Evolutionary conservation across 2,113 vertebrate genomes (phyloP).

Genomic region (Cebus imitator): DNA sequence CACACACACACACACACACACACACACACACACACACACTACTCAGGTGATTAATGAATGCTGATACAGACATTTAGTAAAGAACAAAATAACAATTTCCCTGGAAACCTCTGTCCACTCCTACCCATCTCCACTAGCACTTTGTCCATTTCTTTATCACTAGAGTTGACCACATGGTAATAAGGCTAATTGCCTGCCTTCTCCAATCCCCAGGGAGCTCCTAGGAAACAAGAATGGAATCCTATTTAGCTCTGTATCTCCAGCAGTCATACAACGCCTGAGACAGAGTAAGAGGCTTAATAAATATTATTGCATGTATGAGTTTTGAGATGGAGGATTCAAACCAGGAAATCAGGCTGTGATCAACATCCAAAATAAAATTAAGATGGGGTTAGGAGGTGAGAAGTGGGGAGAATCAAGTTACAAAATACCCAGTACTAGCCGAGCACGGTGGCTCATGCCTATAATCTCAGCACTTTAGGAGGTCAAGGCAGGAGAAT

Average conservation of each 20-base stretch:
- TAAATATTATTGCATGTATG: neutral
- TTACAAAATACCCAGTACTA: neutral
- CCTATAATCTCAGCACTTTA: no score
- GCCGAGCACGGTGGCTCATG: no score
- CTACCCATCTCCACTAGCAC: neutral
- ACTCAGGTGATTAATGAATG: neutral
- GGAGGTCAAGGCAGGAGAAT: no score
- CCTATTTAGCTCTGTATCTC: neutral
- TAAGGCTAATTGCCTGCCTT: neutral
- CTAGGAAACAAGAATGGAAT: slow-evolving; percentile 7
- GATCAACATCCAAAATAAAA: neutral
- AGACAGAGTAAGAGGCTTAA: neutral
- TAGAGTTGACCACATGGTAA: neutral
- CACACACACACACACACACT: neutral
- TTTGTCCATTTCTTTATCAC: neutral
- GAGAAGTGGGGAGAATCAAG: neutral
- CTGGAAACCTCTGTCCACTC: neutral
- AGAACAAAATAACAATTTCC: slow-evolving; percentile 1
- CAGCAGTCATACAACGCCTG: neutral
- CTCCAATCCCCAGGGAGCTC: neutral
- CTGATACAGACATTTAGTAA: neutral
- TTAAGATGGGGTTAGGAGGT: neutral
- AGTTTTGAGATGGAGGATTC: neutral
- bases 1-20: neutral
- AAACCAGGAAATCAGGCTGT: slow-evolving; percentile 10